Evolutionary conservation across 2,797 vertebrate genomes (phyloP).

Genomic region (Peromyscus attwateri): DNA sequence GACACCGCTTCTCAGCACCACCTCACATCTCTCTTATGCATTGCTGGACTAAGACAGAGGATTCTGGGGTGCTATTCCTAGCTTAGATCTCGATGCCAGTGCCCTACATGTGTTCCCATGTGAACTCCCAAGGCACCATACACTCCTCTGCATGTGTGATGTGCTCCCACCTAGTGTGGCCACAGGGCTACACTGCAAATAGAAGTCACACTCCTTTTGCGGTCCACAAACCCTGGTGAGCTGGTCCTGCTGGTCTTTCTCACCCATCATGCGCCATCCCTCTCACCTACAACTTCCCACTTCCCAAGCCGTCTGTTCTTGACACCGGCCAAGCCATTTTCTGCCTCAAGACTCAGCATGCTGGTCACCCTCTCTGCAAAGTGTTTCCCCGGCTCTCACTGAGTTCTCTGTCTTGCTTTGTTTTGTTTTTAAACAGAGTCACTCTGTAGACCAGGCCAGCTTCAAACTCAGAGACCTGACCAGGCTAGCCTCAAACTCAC

Average conservation of each 20-base stretch:
- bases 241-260: background rate
- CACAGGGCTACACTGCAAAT: background rate
- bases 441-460: background rate
- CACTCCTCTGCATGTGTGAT: background rate
- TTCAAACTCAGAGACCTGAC: background rate
- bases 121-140: background rate
- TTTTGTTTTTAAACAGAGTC: background rate
- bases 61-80: background rate
- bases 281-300: background rate
- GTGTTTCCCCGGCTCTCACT: background rate
- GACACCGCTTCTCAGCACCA: background rate
- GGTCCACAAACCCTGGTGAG: background rate
- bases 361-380: conserved; percentile 45
- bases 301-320: conserved; percentile 37
- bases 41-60: background rate
- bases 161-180: background rate
- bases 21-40: background rate
- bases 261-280: fast-evolving
- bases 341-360: background rate
- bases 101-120: background rate
- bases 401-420: background rate
- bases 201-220: background rate
- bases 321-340: conserved; percentile 62
- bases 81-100: background rate
- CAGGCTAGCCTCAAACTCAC: background rate